These are phyloP conservation scores for Xenotilapia longispinis DNA, from an alignment of 2,113 vertebrate species.

Conservation along the genomic window DNA sequence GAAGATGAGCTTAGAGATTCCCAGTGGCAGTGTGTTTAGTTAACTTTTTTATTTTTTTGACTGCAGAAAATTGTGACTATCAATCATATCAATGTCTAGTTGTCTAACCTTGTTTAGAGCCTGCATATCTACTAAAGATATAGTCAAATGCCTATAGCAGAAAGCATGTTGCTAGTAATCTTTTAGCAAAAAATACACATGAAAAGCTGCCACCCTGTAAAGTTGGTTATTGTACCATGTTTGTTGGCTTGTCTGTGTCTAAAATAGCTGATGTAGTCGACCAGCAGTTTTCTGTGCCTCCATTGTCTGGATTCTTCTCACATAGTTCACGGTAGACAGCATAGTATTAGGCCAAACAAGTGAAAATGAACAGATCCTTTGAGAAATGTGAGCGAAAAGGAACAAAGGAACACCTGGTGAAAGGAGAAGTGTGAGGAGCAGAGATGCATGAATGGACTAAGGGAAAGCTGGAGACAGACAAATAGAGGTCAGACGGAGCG, in stretches of 20 bases:
- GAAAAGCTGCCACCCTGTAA: not conserved
- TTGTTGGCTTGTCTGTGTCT: not conserved
- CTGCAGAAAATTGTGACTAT: not conserved
- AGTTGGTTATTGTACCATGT: not conserved
- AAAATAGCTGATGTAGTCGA: not conserved
- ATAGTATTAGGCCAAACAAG: not conserved
- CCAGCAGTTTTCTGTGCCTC: not conserved
- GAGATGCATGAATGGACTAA: conserved; percentile 35
- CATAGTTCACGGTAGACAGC: not conserved
- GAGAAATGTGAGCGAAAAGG: conserved; percentile 10
- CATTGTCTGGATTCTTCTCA: conserved; percentile 3
- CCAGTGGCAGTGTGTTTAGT: not conserved
- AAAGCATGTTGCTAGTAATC: not conserved
- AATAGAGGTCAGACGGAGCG: conserved; percentile 54
- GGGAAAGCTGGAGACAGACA: conserved; percentile 45
- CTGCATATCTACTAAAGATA: not conserved
- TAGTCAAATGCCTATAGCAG: not conserved
- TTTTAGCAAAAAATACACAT: not conserved
- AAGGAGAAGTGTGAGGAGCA: conserved; percentile 5
- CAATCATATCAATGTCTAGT: not conserved
- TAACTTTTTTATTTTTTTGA: not conserved
- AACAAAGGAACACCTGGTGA: conserved; percentile 62
- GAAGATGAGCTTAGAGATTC: not conserved
- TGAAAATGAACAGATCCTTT: not conserved
- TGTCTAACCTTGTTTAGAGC: not conserved